phyloP scores from a whole-genome alignment of 2,797 vertebrate genomes.

The Acanthopagrus latus region DNA sequence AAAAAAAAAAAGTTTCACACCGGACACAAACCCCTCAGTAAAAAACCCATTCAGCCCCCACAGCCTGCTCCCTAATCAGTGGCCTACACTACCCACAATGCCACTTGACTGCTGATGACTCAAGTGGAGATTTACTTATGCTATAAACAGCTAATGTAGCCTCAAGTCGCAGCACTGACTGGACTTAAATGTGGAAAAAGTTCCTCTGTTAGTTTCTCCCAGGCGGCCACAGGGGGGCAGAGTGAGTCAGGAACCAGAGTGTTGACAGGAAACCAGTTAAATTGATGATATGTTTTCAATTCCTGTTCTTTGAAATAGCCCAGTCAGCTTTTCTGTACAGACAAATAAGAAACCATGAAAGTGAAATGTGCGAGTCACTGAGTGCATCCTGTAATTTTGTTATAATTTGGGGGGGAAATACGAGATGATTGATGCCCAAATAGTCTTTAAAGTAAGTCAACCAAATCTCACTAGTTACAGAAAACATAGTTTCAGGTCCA shows the following conservation, averaged over 20 bases:
- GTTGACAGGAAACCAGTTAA: not conserved
- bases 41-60: too few species aligned
- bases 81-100: too few species aligned
- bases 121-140: not conserved
- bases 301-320: constrained; percentile 23
- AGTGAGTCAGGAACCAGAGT: constrained; percentile 16
- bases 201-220: not conserved
- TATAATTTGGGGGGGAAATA: not conserved
- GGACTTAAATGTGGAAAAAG: not conserved
- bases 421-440: not conserved
- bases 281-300: constrained; percentile 1
- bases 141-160: not conserved
- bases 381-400: not conserved
- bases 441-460: not conserved
- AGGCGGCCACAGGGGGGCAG: constrained; percentile 56
- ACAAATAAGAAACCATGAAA: not conserved
- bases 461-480: not conserved
- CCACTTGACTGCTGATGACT: too few species aligned
- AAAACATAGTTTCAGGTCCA: not conserved
- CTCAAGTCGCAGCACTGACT: not conserved
- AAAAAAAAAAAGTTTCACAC: too few species aligned
- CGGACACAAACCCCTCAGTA: too few species aligned
- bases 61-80: too few species aligned
- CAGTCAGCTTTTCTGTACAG: constrained; percentile 12
- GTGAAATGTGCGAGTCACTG: not conserved